A percentile compares a stretch with the other conserved stretches of the same genome.
phyloP scores from a whole-genome alignment of 2,797 vertebrate genomes.

The Microcaecilia unicolor region DNA sequence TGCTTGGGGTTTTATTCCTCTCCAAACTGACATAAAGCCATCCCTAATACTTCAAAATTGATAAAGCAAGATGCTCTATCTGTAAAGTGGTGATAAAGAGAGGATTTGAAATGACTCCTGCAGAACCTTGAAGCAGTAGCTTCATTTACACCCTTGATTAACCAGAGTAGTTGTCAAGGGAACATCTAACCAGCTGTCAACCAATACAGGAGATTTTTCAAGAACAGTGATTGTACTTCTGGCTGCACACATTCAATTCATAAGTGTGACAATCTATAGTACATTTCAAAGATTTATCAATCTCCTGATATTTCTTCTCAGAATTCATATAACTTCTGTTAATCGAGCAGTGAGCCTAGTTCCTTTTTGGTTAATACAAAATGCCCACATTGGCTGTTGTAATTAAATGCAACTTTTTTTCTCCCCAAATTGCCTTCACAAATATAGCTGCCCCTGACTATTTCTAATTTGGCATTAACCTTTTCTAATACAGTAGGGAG shows the following conservation, averaged over 20 bases:
- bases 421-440: background rate
- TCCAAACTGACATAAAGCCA: background rate
- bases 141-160: constrained; percentile 47
- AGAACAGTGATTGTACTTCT: constrained; percentile 33
- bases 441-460: background rate
- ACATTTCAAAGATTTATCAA: constrained; percentile 9
- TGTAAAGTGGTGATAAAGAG: constrained; percentile 16
- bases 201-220: constrained; percentile 25
- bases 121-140: constrained; percentile 13
- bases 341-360: background rate
- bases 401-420: constrained; percentile 1
- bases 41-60: background rate
- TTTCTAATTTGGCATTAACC: background rate
- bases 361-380: constrained; percentile 5
- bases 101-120: constrained; percentile 7
- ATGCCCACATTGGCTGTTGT: background rate
- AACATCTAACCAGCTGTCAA: constrained; percentile 32
- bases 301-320: background rate
- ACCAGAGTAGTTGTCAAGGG: constrained; percentile 41
- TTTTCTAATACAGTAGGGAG: constrained; percentile 4
- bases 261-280: constrained; percentile 5
- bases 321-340: background rate
- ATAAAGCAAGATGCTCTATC: constrained; percentile 9
- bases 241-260: constrained; percentile 20
- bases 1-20: background rate